These are phyloP conservation scores for Tenthredo distinguenda DNA, from an alignment of 2,888 invertebrate genomes.

Conservation along the genomic window DNA sequence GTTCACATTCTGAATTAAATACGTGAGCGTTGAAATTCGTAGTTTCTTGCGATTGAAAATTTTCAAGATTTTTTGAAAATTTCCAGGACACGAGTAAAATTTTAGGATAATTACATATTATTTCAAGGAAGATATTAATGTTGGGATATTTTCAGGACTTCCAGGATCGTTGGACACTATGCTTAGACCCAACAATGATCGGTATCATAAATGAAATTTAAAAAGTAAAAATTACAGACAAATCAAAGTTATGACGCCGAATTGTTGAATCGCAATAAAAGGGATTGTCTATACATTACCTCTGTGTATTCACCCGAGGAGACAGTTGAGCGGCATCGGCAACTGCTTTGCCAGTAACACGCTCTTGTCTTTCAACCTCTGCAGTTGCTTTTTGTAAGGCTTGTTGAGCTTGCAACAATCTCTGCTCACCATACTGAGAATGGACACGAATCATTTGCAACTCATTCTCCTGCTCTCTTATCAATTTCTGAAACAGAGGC, in stretches of 20 bases:
- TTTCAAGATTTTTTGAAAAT: no score
- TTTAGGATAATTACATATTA: no score
- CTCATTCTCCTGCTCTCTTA: constrained; percentile 76
- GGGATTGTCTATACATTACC: constrained; percentile 72
- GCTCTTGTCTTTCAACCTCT: constrained; percentile 75
- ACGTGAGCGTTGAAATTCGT: no score
- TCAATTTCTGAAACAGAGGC: constrained; percentile 77
- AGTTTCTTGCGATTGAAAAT: no score
- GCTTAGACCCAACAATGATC: no score
- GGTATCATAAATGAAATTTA: no score
- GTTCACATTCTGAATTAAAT: no score
- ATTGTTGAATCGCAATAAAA: neutral
- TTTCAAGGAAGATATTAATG: no score
- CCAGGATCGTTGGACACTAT: no score
- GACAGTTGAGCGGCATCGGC: constrained; percentile 79
- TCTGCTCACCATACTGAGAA: constrained; percentile 59
- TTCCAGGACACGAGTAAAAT: no score
- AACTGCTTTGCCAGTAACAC: constrained; percentile 72
- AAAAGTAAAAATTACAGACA: no score
- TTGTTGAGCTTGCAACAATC: constrained; percentile 59
- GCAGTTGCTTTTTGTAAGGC: constrained; percentile 65
- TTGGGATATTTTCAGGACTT: no score
- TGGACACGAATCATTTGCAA: constrained; percentile 67
- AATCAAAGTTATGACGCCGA: neutral
- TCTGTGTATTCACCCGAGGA: constrained; percentile 78